These are phyloP conservation scores for Drosophila nebulosa DNA, from an alignment of 1,140 invertebrate species.

Conservation along the genomic window DNA sequence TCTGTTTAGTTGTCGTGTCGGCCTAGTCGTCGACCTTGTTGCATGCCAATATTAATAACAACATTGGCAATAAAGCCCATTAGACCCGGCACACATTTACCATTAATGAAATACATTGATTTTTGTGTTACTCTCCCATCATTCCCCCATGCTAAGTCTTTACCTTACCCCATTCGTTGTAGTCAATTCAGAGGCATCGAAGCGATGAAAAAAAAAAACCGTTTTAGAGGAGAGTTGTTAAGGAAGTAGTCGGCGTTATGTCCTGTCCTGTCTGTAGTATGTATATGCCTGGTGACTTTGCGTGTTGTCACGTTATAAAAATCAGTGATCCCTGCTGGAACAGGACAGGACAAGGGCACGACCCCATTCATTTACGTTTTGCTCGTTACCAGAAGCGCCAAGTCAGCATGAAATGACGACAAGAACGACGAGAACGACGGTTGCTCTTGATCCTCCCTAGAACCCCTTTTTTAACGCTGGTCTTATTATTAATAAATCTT, in stretches of 20 bases:
- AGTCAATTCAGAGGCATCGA: slow-evolving; percentile 51
- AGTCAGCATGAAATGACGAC: slow-evolving; percentile 38
- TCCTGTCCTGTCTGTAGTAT: too few species aligned
- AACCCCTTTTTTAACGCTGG: slow-evolving; percentile 8
- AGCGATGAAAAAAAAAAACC: slow-evolving; percentile 8
- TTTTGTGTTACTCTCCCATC: slow-evolving; percentile 50
- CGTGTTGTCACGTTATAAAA: slow-evolving; percentile 81
- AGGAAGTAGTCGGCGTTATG: slow-evolving; percentile 31
- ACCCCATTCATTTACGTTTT: slow-evolving; percentile 51
- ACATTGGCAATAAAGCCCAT: slow-evolving; percentile 77
- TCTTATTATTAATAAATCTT: slow-evolving; percentile 80
- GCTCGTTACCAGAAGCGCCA: slow-evolving; percentile 76
- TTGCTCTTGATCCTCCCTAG: slow-evolving; percentile 25
- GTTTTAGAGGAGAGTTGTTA: slow-evolving; percentile 29
- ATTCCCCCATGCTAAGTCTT: background rate
- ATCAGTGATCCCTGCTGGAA: slow-evolving; percentile 58
- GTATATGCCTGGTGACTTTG: slow-evolving; percentile 42
- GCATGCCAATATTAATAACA: slow-evolving; percentile 77
- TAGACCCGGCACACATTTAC: slow-evolving; percentile 73
- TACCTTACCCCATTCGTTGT: slow-evolving; percentile 23
- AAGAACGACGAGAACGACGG: slow-evolving; percentile 35
- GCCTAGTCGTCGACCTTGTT: slow-evolving; percentile 58
- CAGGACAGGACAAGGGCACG: background rate
- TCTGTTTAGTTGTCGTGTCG: slow-evolving; percentile 24
- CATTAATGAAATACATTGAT: slow-evolving; percentile 78